Percentiles rank a stretch among this genome's conserved stretches.
Evolutionary conservation across 2,113 vertebrate species (phyloP).

Genomic region (Oplegnathus fasciatus): DNA sequence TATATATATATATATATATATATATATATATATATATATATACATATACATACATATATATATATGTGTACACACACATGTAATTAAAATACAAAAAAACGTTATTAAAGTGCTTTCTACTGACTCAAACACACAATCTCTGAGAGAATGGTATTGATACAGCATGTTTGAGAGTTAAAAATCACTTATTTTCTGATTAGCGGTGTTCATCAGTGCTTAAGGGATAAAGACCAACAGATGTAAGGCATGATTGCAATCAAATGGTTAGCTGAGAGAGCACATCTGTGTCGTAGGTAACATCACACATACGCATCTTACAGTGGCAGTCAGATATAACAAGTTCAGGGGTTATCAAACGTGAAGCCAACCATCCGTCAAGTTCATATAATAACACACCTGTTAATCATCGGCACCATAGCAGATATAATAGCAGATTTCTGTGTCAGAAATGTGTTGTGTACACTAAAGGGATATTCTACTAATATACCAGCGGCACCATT

Average conservation of each 20-base stretch:
- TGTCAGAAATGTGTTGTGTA: slow-evolving; percentile 46
- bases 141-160: slow-evolving; percentile 79
- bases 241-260: slow-evolving; percentile 83
- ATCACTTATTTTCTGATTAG: slow-evolving; percentile 79
- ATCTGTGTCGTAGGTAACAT: slow-evolving; percentile 67
- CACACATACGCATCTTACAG: slow-evolving; percentile 62
- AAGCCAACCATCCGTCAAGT: slow-evolving; percentile 55
- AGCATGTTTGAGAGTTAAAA: slow-evolving; percentile 83
- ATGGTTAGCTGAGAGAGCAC: slow-evolving; percentile 74
- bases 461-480: slow-evolving; percentile 53
- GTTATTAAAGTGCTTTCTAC: slow-evolving; percentile 84
- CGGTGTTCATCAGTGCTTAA: slow-evolving; percentile 85
- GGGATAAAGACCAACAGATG: slow-evolving; percentile 74
- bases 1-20: slow-evolving; percentile 21
- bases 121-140: slow-evolving; percentile 81
- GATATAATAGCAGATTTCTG: slow-evolving; percentile 30
- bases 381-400: slow-evolving; percentile 48
- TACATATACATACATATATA: slow-evolving; percentile 29
- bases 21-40: slow-evolving; percentile 41
- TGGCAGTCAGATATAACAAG: slow-evolving; percentile 63
- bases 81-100: slow-evolving; percentile 74
- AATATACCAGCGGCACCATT: slow-evolving; percentile 30
- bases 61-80: slow-evolving; percentile 27
- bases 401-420: slow-evolving; percentile 23
- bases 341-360: slow-evolving; percentile 33